These are phyloP conservation scores for Amphiura filiformis DNA, from an alignment of 35 echinoderm and acorn worm genomes.

Conservation along the genomic window DNA sequence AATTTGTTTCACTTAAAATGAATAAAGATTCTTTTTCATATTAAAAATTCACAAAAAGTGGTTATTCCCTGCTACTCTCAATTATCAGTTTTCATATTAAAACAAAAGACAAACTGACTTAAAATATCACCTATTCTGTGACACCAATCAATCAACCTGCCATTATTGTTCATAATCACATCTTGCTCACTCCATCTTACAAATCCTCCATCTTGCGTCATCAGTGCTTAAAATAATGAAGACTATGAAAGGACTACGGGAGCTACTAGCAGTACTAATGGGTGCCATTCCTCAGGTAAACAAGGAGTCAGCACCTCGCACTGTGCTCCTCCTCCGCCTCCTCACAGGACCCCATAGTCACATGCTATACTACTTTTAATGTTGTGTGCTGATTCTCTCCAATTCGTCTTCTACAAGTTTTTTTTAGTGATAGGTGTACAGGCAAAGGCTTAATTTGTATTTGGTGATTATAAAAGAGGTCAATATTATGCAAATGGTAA, in stretches of 20 bases:
- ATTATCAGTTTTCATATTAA: too few species aligned
- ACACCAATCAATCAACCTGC: too few species aligned
- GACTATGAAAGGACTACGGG: conserved; percentile 96
- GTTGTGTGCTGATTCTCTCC: background rate
- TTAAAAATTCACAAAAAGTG: too few species aligned
- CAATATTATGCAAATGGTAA: too few species aligned
- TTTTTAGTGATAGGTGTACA: background rate
- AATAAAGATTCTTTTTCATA: too few species aligned
- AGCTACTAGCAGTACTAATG: conserved; percentile 93
- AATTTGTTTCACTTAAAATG: too few species aligned
- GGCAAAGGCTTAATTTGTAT: background rate
- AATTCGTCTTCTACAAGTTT: background rate
- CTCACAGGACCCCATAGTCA: background rate
- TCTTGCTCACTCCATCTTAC: too few species aligned
- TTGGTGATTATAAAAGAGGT: too few species aligned
- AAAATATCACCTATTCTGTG: too few species aligned
- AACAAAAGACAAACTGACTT: too few species aligned
- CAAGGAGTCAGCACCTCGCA: conserved; percentile 6
- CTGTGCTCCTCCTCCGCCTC: background rate
- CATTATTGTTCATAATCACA: too few species aligned
- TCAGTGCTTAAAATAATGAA: conserved; percentile 99
- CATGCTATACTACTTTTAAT: background rate
- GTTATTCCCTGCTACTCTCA: too few species aligned
- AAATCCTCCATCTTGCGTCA: background rate
- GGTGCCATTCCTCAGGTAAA: conserved; percentile 99